A percentile compares a stretch with the other conserved stretches of the same genome.
These are phyloP conservation scores for Silvanus unidentatus DNA, from an alignment of 2,888 invertebrate species.

Conservation along the genomic window DNA sequence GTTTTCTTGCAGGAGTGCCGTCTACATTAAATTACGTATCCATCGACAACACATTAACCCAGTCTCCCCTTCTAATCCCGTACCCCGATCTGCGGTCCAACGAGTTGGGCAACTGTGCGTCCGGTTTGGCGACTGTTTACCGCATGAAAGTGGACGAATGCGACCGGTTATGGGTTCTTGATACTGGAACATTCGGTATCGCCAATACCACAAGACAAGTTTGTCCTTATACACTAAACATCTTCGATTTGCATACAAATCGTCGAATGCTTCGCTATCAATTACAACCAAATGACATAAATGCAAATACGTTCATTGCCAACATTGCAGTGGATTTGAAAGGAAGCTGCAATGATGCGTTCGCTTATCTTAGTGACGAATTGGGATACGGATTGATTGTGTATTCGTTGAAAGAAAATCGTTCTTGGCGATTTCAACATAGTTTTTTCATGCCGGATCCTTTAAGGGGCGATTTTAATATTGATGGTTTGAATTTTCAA, in stretches of 20 bases:
- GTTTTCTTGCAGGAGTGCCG: conserved; percentile 64
- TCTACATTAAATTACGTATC: conserved; percentile 76
- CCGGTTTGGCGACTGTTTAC: conserved; percentile 71
- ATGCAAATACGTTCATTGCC: conserved; percentile 75
- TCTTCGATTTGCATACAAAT: conserved; percentile 71
- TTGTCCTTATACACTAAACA: conserved; percentile 72
- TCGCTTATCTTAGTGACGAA: conserved; percentile 62
- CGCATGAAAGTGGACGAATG: conserved; percentile 73
- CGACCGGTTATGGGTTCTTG: conserved; percentile 76
- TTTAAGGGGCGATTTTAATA: conserved; percentile 68
- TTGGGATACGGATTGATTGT: conserved; percentile 74
- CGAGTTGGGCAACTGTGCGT: conserved; percentile 68
- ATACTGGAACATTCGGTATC: conserved; percentile 77
- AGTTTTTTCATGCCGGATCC: conserved; percentile 80
- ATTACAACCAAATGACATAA: conserved; percentile 66
- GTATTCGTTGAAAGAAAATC: conserved; percentile 71
- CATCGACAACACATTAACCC: conserved; percentile 55
- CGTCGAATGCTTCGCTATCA: conserved; percentile 61
- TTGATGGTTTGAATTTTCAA: conserved; percentile 76
- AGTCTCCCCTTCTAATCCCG: conserved; percentile 71
- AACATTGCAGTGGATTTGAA: conserved; percentile 68
- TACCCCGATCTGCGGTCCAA: conserved; percentile 74
- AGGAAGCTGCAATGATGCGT: conserved; percentile 24
- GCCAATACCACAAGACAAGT: conserved; percentile 68
- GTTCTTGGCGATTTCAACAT: conserved; percentile 74